These are phyloP conservation scores for Psittacula cyanocephala DNA, from an alignment of 2,113 vertebrate genomes.

Conservation along the genomic window DNA sequence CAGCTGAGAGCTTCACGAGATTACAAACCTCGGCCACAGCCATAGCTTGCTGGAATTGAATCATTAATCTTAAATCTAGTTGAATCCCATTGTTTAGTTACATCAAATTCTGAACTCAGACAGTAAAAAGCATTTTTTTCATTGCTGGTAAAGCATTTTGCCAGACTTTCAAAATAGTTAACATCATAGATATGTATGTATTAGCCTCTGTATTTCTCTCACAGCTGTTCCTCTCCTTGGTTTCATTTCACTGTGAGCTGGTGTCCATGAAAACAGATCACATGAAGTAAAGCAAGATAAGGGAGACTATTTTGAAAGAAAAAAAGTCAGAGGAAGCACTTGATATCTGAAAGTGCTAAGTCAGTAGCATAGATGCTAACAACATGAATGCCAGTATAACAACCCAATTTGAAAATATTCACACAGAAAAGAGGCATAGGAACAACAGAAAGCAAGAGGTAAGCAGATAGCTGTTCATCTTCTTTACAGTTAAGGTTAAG, in stretches of 20 bases:
- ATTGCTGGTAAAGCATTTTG: background rate
- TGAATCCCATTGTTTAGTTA: background rate
- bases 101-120: background rate
- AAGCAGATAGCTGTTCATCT: background rate
- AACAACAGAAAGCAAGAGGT: accelerated
- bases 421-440: background rate
- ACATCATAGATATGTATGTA: too few relatives aligned
- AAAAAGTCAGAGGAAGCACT: background rate
- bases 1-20: background rate
- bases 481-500: background rate
- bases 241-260: background rate
- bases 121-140: background rate
- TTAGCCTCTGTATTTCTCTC: background rate
- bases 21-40: background rate
- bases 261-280: background rate
- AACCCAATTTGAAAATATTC: background rate
- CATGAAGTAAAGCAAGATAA: background rate
- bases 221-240: background rate
- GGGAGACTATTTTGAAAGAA: background rate
- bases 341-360: background rate
- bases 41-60: background rate
- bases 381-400: background rate
- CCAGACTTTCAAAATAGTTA: background rate
- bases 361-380: background rate
- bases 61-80: background rate